phyloP scores from a whole-genome alignment of 1,140 invertebrate genomes.

The Babylonia areolata region DNA sequence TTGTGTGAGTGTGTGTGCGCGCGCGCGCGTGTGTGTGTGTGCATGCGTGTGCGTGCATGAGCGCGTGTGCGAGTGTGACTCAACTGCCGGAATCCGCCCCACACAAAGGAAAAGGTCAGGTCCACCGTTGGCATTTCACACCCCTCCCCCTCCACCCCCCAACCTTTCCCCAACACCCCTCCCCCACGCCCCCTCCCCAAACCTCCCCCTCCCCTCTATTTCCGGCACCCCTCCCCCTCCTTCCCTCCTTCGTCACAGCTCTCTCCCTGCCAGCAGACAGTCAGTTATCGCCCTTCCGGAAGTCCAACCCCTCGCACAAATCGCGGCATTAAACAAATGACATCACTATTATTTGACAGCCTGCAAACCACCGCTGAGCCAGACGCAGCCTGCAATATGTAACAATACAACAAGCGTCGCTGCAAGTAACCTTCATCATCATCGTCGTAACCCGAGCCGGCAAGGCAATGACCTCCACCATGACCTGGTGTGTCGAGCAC shows the following conservation, averaged over 20 bases:
- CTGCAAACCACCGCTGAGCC: too few species aligned
- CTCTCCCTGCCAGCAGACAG: not conserved
- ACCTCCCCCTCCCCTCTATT: not conserved
- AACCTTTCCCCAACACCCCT: not conserved
- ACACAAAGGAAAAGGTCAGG: not conserved
- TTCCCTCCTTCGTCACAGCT: not conserved
- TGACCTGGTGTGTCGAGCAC: too few species aligned
- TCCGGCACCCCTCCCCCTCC: not conserved
- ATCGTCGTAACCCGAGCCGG: too few species aligned
- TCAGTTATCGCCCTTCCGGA: too few species aligned
- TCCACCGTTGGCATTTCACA: not conserved
- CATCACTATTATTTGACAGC: too few species aligned
- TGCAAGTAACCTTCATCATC: too few species aligned
- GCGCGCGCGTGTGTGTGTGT: conserved; percentile 17
- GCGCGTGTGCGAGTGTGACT: conserved; percentile 17
- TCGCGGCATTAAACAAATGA: too few species aligned
- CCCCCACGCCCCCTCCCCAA: not conserved
- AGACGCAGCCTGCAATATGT: too few species aligned
- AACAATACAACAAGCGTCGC: too few species aligned
- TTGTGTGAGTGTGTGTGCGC: not conserved
- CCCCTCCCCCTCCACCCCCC: not conserved
- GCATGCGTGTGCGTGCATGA: conserved; percentile 18
- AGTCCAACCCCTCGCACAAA: not conserved
- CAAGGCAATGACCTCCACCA: too few species aligned
- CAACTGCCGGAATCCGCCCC: not conserved